Conservation (phyloP, 2,888 invertebrate species). For the Dasysyrphus albostriatus region DNA sequence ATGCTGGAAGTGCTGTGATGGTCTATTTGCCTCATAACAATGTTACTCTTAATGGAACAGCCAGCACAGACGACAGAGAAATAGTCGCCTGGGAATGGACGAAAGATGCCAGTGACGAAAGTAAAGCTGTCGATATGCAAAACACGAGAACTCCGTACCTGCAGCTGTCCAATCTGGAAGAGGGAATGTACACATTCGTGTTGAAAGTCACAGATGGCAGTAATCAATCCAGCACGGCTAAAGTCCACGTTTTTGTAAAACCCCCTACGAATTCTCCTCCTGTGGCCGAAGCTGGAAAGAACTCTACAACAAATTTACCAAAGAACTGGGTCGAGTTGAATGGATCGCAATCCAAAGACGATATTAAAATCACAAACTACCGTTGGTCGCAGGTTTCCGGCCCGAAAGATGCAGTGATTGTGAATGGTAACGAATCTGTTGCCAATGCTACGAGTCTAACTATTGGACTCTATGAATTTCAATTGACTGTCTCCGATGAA, state of each 20-base stretch:
- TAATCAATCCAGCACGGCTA: slow-evolving; percentile 93
- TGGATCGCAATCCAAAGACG: slow-evolving; percentile 92
- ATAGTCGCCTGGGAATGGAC: slow-evolving; percentile 98
- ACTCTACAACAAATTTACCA: slow-evolving; percentile 91
- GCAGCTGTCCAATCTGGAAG: slow-evolving; percentile 94
- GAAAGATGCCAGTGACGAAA: slow-evolving; percentile 93
- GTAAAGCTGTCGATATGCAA: slow-evolving; percentile 97
- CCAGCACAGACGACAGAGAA: slow-evolving; percentile 96
- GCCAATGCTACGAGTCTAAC: slow-evolving; percentile 93
- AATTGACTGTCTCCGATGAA: slow-evolving; percentile 92
- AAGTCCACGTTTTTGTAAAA: slow-evolving; percentile 96
- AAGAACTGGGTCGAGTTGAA: slow-evolving; percentile 92
- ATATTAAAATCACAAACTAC: slow-evolving; percentile 92
- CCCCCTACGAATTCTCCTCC: slow-evolving; percentile 94
- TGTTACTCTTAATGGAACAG: slow-evolving; percentile 94
- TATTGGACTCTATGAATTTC: slow-evolving; percentile 92
- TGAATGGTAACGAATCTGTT: slow-evolving; percentile 86
- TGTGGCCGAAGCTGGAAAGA: slow-evolving; percentile 87
- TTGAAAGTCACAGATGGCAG: slow-evolving; percentile 96
- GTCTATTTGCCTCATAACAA: slow-evolving; percentile 95
- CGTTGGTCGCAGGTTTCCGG: slow-evolving; percentile 92
- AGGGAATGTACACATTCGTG: slow-evolving; percentile 97
- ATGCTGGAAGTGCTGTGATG: slow-evolving; percentile 94
- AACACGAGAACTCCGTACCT: slow-evolving; percentile 95
- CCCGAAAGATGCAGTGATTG: slow-evolving; percentile 86